phyloP scores from a whole-genome alignment of 2,888 invertebrate species.

The Brachyptera putata region DNA sequence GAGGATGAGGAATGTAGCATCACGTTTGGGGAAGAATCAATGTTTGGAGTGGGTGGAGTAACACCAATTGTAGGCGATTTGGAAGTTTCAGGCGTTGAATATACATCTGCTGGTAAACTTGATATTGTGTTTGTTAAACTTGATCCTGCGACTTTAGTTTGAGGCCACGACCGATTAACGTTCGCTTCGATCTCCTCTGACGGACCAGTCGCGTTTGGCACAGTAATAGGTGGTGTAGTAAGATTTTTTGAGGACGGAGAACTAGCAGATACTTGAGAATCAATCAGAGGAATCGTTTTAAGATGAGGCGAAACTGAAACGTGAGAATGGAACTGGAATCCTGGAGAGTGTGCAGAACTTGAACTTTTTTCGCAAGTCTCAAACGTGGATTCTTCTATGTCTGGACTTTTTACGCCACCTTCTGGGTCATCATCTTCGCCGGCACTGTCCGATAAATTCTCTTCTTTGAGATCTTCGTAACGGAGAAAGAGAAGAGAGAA shows the following conservation, averaged over 20 bases:
- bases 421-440: conserved; percentile 46
- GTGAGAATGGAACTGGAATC: no score
- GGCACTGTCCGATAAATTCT: conserved; percentile 46
- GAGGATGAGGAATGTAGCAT: no score
- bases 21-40: no score
- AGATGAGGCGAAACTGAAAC: no score
- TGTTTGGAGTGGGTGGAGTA: not conserved
- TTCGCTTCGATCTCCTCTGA: not conserved
- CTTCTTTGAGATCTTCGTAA: conserved; percentile 56
- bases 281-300: no score
- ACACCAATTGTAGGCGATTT: not conserved
- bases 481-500: conserved; percentile 66
- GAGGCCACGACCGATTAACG: not conserved
- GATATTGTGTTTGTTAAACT: not conserved
- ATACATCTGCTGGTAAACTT: not conserved
- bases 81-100: not conserved
- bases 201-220: not conserved
- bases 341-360: no score
- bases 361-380: not conserved
- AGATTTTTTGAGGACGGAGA: no score
- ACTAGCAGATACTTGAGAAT: no score
- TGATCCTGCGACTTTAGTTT: not conserved
- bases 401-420: conserved; percentile 36
- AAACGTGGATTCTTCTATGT: conserved; percentile 43
- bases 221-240: no score